Percentiles rank a stretch among this genome's conserved stretches.
Conservation (phyloP, 2,888 invertebrate genomes). For the Sinotaia quadrata region DNA sequence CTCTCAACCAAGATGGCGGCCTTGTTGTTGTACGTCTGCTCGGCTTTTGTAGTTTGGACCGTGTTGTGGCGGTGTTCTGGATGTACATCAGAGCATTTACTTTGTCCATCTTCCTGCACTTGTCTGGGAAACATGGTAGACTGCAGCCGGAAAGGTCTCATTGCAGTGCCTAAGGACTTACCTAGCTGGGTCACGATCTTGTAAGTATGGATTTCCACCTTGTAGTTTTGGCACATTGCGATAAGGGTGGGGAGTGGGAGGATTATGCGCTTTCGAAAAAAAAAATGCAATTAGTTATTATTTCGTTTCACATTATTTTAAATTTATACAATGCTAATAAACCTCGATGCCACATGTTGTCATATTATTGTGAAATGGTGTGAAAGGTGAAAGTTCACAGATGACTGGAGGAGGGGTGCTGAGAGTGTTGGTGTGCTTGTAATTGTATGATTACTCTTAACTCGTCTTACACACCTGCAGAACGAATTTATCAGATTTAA, state of each 20-base stretch:
- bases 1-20: slow-evolving; percentile 65
- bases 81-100: slow-evolving; percentile 39
- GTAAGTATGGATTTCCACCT: slow-evolving; percentile 75
- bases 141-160: slow-evolving; percentile 82
- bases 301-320: too few species aligned
- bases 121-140: slow-evolving; percentile 84
- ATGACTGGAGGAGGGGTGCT: too few species aligned
- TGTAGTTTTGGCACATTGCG: slow-evolving; percentile 22
- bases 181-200: slow-evolving; percentile 84
- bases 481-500: slow-evolving; percentile 24
- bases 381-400: too few species aligned
- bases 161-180: slow-evolving; percentile 80
- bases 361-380: too few species aligned
- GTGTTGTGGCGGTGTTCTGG: slow-evolving; percentile 41
- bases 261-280: background rate
- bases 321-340: too few species aligned
- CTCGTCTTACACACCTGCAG: slow-evolving; percentile 25
- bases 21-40: slow-evolving; percentile 60
- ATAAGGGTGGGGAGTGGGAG: background rate
- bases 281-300: too few species aligned
- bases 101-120: slow-evolving; percentile 81
- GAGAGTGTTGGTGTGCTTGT: background rate
- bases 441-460: slow-evolving; percentile 16
- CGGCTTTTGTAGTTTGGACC: slow-evolving; percentile 60
- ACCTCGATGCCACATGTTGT: too few species aligned